These are phyloP conservation scores for Cygnus atratus DNA, from an alignment of 2,113 vertebrate species.

Conservation along the genomic window DNA sequence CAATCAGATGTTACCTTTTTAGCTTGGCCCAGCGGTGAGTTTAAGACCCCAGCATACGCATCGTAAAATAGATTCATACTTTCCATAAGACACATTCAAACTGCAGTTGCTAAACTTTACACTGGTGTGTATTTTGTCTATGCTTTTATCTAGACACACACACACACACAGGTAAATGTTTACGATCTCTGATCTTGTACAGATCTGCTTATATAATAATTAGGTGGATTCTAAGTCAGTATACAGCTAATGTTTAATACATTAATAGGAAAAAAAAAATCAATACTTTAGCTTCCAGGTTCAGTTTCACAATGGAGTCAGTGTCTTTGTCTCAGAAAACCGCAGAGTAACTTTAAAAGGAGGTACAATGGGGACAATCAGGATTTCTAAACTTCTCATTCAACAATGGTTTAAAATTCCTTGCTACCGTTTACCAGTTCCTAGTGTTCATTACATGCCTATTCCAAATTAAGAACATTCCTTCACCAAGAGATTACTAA, in stretches of 20 bases:
- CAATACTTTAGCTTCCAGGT: not conserved
- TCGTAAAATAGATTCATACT: not conserved
- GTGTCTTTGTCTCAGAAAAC: not conserved
- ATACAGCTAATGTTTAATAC: not conserved
- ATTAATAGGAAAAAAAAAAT: not conserved
- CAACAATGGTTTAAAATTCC: not conserved
- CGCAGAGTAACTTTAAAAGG: not conserved
- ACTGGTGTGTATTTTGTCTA: not conserved
- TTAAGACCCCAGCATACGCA: conserved; percentile 3
- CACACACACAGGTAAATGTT: not conserved
- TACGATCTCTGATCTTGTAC: not conserved
- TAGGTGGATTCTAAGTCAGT: not conserved
- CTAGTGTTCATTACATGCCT: not conserved
- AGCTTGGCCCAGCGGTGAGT: conserved; percentile 40
- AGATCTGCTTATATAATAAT: not conserved
- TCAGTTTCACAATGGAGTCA: not conserved
- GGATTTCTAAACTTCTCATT: not conserved
- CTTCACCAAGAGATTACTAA: not conserved
- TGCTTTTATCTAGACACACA: not conserved
- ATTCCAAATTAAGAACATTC: not conserved
- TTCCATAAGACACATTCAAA: not conserved
- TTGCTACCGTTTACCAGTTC: not conserved
- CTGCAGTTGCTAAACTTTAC: conserved; percentile 30
- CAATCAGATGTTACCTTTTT: conserved; percentile 62
- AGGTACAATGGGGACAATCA: not conserved